phyloP scores from a whole-genome alignment of 2,888 invertebrate species.

The Halictus ligatus region DNA sequence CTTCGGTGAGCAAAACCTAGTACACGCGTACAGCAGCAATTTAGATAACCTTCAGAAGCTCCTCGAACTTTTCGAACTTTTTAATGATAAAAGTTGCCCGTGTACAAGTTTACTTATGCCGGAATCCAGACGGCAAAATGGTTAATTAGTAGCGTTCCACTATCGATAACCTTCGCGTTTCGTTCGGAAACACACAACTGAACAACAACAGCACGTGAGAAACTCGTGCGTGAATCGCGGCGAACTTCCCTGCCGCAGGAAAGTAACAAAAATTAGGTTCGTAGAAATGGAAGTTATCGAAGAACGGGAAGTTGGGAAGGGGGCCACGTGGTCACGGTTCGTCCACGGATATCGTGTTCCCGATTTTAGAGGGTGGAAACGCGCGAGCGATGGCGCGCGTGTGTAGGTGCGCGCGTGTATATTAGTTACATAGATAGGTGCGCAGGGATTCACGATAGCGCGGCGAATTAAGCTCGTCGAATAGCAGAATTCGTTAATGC shows the following conservation, averaged over 20 bases:
- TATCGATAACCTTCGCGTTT: constrained; percentile 18
- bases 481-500: constrained; percentile 69
- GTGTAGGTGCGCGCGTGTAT: constrained; percentile 11
- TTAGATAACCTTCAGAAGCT: constrained; percentile 10
- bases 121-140: not conserved
- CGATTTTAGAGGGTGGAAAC: constrained; percentile 4
- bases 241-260: not conserved
- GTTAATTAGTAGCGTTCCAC: not conserved
- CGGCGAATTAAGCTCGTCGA: constrained; percentile 67
- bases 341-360: constrained; percentile 15
- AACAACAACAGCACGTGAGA: not conserved
- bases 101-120: not conserved
- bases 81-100: constrained; percentile 2
- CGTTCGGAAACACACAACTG: not conserved
- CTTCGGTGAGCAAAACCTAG: not conserved
- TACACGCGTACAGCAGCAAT: not conserved
- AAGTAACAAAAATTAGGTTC: constrained; percentile 25
- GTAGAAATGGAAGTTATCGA: constrained; percentile 7
- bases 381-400: not conserved
- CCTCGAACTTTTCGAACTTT: constrained; percentile 14
- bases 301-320: constrained; percentile 26
- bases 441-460: constrained; percentile 38
- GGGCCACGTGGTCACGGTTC: constrained; percentile 28
- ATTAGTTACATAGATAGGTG: constrained; percentile 51
- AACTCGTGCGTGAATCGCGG: not conserved